Evolutionary conservation across 1,140 invertebrate species (phyloP).

Genomic region (Drosophila littoralis): DNA sequence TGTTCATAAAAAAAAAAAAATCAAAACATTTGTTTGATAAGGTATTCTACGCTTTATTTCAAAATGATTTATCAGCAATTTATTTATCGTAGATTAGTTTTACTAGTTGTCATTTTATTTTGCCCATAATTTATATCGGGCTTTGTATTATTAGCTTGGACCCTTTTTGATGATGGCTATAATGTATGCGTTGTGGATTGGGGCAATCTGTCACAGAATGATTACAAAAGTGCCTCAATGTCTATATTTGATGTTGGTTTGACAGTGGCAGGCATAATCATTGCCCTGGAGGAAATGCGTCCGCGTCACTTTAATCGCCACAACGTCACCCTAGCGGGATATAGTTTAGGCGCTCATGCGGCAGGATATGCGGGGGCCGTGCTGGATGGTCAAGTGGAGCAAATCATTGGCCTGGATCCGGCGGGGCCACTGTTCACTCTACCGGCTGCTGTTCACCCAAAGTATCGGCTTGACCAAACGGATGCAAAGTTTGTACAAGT

Average conservation of each 20-base stretch:
- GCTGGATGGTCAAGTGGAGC: constrained; percentile 84
- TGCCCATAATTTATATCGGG: no score
- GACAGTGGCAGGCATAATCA: constrained; percentile 87
- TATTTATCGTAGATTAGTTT: no score
- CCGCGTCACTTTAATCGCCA: constrained; percentile 83
- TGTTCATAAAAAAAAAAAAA: no score
- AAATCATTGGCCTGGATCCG: constrained; percentile 89
- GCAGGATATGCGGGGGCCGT: constrained; percentile 91
- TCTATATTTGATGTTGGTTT: constrained; percentile 86
- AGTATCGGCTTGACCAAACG: constrained; percentile 88
- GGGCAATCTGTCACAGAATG: constrained; percentile 86
- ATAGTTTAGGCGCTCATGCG: constrained; percentile 95
- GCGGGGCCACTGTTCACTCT: constrained; percentile 92
- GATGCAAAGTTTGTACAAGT: constrained; percentile 96
- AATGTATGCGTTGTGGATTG: constrained; percentile 87
- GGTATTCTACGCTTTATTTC: no score
- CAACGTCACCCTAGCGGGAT: constrained; percentile 89
- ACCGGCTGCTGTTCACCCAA: constrained; percentile 85
- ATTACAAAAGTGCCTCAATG: constrained; percentile 79
- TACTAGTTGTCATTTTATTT: no score
- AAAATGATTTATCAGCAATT: no score
- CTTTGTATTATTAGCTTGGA: constrained; percentile 60
- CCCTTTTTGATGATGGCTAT: constrained; percentile 63
- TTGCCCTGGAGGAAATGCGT: constrained; percentile 85
- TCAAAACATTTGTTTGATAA: no score